Percentiles rank a stretch among this genome's conserved stretches.
These are phyloP conservation scores for Pygoscelis adeliae DNA, from an alignment of 2,113 vertebrate genomes.

Conservation along the genomic window DNA sequence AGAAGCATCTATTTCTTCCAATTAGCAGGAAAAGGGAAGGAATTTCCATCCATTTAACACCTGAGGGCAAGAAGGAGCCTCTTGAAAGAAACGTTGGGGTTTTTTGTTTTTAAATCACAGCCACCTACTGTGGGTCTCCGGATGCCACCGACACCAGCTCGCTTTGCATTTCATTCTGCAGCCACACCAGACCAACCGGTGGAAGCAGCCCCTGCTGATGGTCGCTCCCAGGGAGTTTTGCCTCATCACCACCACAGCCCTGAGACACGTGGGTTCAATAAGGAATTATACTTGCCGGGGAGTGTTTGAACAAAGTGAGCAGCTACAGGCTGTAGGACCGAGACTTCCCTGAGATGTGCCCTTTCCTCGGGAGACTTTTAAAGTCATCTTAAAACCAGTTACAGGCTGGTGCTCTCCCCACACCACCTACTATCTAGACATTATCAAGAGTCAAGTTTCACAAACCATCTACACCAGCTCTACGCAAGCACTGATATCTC, in stretches of 20 bases:
- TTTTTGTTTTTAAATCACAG: slow-evolving; percentile 7
- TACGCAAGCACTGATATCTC: rapidly evolving
- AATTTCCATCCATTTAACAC: not conserved
- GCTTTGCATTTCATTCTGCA: not conserved
- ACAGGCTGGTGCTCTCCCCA: not conserved
- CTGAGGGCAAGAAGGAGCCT: not conserved
- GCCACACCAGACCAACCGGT: not conserved
- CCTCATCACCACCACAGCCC: not conserved
- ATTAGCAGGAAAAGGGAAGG: slow-evolving; percentile 21
- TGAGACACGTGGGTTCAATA: not conserved
- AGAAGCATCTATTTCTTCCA: not conserved
- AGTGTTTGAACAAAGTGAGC: not conserved
- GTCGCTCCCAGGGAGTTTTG: not conserved
- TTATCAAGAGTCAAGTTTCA: not conserved
- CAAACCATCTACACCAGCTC: not conserved
- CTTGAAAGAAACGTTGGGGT: not conserved
- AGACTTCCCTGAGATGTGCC: not conserved
- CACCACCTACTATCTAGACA: not conserved
- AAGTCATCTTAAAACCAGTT: not conserved
- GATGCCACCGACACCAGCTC: not conserved
- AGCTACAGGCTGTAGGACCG: not conserved
- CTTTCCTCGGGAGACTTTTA: not conserved
- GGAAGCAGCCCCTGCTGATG: not conserved
- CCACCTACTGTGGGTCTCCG: not conserved
- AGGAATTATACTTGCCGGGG: not conserved